phyloP scores from a whole-genome alignment of 2,113 vertebrate species.

The Rhea pennata region DNA sequence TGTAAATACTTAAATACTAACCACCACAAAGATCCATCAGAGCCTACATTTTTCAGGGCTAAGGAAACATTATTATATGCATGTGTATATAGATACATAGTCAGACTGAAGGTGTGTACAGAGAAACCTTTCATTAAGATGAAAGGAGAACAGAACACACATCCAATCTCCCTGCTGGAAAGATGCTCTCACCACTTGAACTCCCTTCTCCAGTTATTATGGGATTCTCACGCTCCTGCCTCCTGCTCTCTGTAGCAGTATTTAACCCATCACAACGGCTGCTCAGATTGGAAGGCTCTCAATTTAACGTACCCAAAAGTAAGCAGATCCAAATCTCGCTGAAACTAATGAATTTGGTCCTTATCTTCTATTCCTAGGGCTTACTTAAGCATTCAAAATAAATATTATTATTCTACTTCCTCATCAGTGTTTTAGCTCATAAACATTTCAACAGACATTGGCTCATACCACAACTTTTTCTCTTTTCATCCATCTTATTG shows the following conservation, averaged over 20 bases:
- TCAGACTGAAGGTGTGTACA: background rate
- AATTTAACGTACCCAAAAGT: slow-evolving; percentile 42
- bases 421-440: slow-evolving; percentile 28
- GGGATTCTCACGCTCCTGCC: rapidly evolving
- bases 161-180: background rate
- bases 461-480: background rate
- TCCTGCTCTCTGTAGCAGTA: background rate
- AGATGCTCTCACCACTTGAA: background rate
- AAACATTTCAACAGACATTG: background rate
- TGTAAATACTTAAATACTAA: slow-evolving; percentile 19
- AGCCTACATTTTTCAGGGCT: background rate
- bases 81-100: background rate
- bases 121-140: slow-evolving; percentile 40
- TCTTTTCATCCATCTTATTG: background rate
- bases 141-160: background rate
- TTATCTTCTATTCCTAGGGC: slow-evolving; percentile 39
- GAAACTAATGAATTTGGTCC: slow-evolving; percentile 50
- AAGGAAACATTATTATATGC: background rate
- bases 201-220: background rate
- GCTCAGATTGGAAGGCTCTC: background rate
- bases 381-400: slow-evolving; percentile 48
- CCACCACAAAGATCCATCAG: background rate
- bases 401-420: slow-evolving; percentile 42
- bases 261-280: background rate
- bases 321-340: slow-evolving; percentile 60